phyloP scores from a whole-genome alignment of 92 coral and sea anemone species.

The Bergia puertoricense region DNA sequence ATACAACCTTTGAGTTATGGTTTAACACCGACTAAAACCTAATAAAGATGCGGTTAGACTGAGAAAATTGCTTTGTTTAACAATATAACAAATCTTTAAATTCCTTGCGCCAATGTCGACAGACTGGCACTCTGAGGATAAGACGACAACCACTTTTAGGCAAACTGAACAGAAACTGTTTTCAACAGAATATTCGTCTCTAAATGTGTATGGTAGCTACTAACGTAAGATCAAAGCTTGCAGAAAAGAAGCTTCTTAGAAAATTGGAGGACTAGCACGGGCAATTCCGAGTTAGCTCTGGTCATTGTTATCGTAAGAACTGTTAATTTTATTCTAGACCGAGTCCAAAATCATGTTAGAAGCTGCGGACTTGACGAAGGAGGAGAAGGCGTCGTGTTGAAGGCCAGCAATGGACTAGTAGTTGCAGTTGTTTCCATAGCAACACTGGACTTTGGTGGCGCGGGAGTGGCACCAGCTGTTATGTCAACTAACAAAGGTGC shows the following conservation, averaged over 20 bases:
- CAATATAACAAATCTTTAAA: neutral
- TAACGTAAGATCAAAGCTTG: neutral
- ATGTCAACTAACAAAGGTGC: conserved; percentile 84
- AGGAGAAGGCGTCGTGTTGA: conserved; percentile 37
- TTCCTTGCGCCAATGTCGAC: neutral
- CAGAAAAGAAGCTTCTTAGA: neutral
- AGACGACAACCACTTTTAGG: neutral
- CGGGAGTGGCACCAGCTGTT: conserved; percentile 94
- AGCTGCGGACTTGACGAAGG: conserved; percentile 30
- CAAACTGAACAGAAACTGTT: neutral
- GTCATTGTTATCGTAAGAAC: neutral
- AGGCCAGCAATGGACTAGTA: conserved; percentile 20
- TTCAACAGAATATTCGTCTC: neutral
- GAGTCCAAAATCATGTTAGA: conserved; percentile 2
- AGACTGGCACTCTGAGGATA: neutral
- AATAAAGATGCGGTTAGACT: neutral
- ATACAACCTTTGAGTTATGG: neutral
- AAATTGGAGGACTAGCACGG: neutral
- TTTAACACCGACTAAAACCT: neutral
- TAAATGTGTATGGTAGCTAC: neutral
- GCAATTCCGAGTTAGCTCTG: neutral
- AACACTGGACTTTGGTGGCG: conserved; percentile 47
- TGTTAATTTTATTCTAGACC: neutral
- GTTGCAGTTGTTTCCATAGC: neutral
- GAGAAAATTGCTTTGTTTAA: neutral